Percentiles rank a stretch among this genome's conserved stretches.
Evolutionary conservation across 2,888 invertebrate species (phyloP).

Genomic region (Drosophila quinaria): DNA sequence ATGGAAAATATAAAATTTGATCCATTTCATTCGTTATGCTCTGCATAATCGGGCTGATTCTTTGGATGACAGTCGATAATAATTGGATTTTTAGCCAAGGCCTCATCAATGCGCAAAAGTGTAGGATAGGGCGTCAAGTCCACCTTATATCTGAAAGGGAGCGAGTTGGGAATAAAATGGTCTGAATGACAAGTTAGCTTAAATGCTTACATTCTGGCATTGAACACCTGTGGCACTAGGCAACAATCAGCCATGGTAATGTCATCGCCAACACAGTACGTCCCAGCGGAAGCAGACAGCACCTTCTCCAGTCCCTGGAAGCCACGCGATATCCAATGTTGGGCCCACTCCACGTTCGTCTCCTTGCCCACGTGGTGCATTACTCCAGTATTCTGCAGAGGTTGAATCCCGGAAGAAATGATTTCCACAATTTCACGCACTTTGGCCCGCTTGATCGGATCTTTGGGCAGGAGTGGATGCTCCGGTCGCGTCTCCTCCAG

Average conservation of each 20-base stretch:
- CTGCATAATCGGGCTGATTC: constrained; percentile 96
- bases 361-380: constrained; percentile 94
- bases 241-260: constrained; percentile 97
- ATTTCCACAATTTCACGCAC: constrained; percentile 96
- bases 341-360: constrained; percentile 95
- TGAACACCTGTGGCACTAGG: constrained; percentile 97
- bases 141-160: constrained; percentile 91
- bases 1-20: neutral
- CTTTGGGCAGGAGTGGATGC: constrained; percentile 94
- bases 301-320: constrained; percentile 95
- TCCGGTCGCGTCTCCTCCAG: constrained; percentile 96
- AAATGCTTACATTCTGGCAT: constrained; percentile 88
- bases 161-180: neutral
- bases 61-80: constrained; percentile 96
- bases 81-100: constrained; percentile 93
- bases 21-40: neutral
- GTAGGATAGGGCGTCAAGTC: constrained; percentile 95
- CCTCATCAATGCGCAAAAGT: constrained; percentile 93
- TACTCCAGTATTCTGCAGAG: constrained; percentile 95
- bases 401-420: constrained; percentile 97
- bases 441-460: constrained; percentile 94
- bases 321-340: constrained; percentile 95
- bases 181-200: neutral
- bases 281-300: constrained; percentile 92
- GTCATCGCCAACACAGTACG: constrained; percentile 97